Conservation (phyloP, 2,797 vertebrate genomes). For the Loris lydekkerianus region DNA sequence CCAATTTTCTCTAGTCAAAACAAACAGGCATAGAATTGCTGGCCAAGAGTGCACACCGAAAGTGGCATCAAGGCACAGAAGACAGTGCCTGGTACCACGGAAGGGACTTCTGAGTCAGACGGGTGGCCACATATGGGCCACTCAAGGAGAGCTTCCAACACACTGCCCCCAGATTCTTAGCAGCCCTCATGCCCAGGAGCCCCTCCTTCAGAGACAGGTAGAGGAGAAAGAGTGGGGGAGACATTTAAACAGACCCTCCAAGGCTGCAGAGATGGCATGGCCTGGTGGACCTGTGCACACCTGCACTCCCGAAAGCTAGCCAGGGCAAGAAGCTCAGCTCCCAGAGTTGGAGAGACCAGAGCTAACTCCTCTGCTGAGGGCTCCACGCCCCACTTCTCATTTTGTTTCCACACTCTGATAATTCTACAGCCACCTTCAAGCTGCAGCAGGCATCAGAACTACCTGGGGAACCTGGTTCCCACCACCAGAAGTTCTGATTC, state of each 20-base stretch:
- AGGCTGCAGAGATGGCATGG: not conserved
- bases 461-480: not conserved
- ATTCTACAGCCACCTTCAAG: not conserved
- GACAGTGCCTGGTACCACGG: accelerated
- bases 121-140: no score
- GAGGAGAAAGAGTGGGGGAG: accelerated
- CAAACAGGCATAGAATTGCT: accelerated
- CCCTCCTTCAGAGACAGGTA: not conserved
- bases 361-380: accelerated
- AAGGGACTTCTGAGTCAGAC: not conserved
- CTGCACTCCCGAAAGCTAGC: not conserved
- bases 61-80: not conserved
- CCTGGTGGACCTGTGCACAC: accelerated
- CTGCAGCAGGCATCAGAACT: accelerated
- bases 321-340: not conserved
- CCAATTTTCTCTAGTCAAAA: not conserved
- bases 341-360: not conserved
- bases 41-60: not conserved
- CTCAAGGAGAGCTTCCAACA: no score
- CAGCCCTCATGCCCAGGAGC: not conserved
- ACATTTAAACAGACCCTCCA: no score
- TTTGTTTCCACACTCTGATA: not conserved
- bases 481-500: not conserved
- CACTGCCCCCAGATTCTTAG: no score
- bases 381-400: not conserved